phyloP scores from a whole-genome alignment of 2,113 vertebrate genomes.

The Athene cunicularia region DNA sequence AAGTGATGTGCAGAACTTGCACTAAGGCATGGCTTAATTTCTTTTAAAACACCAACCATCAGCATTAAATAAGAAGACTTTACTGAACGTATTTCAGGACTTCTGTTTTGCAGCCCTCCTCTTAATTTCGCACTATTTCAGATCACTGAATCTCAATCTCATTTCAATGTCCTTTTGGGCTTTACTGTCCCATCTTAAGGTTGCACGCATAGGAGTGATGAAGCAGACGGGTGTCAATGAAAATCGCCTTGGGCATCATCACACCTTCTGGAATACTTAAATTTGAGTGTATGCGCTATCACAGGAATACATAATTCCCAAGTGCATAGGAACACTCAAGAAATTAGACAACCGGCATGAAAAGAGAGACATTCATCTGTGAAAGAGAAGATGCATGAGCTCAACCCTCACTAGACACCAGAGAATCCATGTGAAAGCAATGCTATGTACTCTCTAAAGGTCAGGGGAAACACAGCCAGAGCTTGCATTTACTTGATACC shows the following conservation, averaged over 20 bases:
- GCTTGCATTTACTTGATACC: not conserved
- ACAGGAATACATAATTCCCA: constrained; percentile 60
- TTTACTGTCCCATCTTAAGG: constrained; percentile 21
- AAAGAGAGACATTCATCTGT: constrained; percentile 6
- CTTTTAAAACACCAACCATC: not conserved
- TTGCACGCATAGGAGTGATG: not conserved
- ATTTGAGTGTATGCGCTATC: constrained; percentile 41
- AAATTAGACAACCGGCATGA: constrained; percentile 47
- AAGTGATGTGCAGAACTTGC: not conserved
- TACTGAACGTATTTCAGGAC: not conserved
- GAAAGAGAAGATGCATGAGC: constrained; percentile 35
- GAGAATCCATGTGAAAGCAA: not conserved
- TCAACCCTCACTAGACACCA: constrained; percentile 13
- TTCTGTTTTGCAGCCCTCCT: not conserved
- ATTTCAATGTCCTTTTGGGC: constrained; percentile 11
- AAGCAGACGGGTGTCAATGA: constrained; percentile 43
- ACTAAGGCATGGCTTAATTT: not conserved
- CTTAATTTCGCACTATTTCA: constrained; percentile 15
- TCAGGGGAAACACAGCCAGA: not conserved
- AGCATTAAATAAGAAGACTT: not conserved
- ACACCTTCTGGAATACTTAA: constrained; percentile 60
- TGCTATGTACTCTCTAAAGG: not conserved
- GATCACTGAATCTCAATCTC: not conserved
- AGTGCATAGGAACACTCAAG: constrained; percentile 13
- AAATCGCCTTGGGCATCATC: constrained; percentile 48